Percentiles rank a stretch among this genome's conserved stretches.
These are phyloP conservation scores for Itoplectis maculator DNA, from an alignment of 2,888 invertebrate species.

Conservation along the genomic window DNA sequence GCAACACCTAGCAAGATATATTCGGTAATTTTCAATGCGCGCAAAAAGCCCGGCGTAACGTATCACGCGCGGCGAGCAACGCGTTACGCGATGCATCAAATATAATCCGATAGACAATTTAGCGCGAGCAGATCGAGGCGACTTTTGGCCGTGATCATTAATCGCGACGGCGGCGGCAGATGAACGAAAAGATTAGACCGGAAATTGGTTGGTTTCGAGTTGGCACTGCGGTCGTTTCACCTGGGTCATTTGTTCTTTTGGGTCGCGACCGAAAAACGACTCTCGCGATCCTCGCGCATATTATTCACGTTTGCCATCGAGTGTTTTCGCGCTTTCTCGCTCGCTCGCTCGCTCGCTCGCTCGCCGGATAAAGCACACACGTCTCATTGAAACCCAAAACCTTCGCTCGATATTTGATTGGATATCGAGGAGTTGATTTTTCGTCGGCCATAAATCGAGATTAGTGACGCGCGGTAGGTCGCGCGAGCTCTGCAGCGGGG, in stretches of 20 bases:
- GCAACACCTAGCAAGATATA: slow-evolving; percentile 9
- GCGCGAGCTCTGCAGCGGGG: slow-evolving; percentile 73
- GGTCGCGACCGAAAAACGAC: slow-evolving; percentile 9
- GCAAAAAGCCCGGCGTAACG: slow-evolving; percentile 30
- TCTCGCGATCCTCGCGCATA: background rate
- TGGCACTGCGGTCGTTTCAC: slow-evolving; percentile 33
- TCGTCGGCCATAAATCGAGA: slow-evolving; percentile 78
- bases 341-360: background rate
- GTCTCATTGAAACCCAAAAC: slow-evolving; percentile 68
- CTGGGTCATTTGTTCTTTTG: slow-evolving; percentile 38
- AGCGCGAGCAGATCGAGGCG: slow-evolving; percentile 17
- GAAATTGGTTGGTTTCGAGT: slow-evolving; percentile 46
- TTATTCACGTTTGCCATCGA: background rate
- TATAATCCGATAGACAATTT: slow-evolving; percentile 49
- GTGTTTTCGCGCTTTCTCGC: slow-evolving; percentile 22
- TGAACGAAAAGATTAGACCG: slow-evolving; percentile 28
- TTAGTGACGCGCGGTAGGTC: slow-evolving; percentile 83
- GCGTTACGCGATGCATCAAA: slow-evolving; percentile 26
- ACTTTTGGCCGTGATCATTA: slow-evolving; percentile 31
- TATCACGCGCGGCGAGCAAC: slow-evolving; percentile 18
- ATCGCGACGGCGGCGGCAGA: background rate
- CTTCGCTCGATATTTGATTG: slow-evolving; percentile 62
- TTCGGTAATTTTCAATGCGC: slow-evolving; percentile 49
- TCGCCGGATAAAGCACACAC: slow-evolving; percentile 17
- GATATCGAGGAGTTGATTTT: slow-evolving; percentile 77